These are phyloP conservation scores for Gambelia wislizenii DNA, from an alignment of 2,797 vertebrate genomes.

Conservation along the genomic window DNA sequence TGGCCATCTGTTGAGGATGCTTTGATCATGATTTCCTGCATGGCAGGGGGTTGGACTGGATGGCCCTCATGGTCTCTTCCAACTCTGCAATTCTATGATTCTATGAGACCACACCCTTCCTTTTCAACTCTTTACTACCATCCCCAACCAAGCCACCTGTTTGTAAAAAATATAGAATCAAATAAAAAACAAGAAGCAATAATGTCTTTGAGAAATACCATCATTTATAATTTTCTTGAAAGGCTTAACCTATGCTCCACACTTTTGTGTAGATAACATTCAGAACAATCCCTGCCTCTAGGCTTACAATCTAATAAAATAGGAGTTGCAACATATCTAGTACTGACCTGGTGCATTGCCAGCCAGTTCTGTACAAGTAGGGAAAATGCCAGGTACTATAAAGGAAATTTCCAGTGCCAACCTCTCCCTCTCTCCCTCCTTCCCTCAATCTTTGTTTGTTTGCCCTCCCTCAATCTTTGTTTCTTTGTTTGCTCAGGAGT, in stretches of 20 bases:
- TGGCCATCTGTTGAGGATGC: too few species aligned
- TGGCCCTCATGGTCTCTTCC: too few species aligned
- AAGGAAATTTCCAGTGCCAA: background rate
- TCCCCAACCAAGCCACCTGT: background rate
- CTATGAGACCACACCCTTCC: constrained; percentile 17
- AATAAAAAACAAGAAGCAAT: constrained; percentile 43
- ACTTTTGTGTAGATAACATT: background rate
- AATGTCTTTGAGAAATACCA: constrained; percentile 9
- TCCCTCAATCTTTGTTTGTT: background rate
- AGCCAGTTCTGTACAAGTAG: background rate
- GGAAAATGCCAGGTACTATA: background rate
- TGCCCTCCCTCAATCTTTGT: background rate
- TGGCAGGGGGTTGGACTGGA: too few species aligned
- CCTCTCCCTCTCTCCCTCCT: too few species aligned
- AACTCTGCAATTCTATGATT: too few species aligned
- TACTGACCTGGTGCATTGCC: too few species aligned
- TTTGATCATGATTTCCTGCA: too few species aligned
- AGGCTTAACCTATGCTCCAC: background rate
- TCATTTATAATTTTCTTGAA: background rate
- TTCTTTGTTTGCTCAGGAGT: background rate
- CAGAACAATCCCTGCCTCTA: background rate
- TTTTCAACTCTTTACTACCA: constrained; percentile 44
- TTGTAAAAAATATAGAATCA: constrained; percentile 56
- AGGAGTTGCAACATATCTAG: background rate
- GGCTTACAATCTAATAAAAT: background rate